Evolutionary conservation across 2,797 vertebrate genomes (phyloP).

Genomic region (Darevskia mixta): DNA sequence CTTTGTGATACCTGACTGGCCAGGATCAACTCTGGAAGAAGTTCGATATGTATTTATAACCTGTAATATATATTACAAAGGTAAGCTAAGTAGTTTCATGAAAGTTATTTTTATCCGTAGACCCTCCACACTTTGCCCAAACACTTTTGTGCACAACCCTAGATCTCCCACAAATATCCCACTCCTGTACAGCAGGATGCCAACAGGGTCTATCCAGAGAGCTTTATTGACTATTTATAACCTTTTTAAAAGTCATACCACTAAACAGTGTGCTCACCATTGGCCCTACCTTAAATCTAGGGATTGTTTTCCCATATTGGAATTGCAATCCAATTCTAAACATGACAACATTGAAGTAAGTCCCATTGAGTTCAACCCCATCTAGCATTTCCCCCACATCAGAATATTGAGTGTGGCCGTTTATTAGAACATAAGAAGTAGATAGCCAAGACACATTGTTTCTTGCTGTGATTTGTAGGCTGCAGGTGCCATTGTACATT

Average conservation of each 20-base stretch:
- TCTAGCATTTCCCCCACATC: not conserved
- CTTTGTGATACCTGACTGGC: not conserved
- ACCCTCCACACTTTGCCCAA: not conserved
- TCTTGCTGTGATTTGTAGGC: not conserved
- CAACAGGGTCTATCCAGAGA: not conserved
- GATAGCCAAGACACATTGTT: accelerated
- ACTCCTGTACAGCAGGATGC: not conserved
- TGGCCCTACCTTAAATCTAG: not conserved
- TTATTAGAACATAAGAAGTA: not conserved
- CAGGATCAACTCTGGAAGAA: not conserved
- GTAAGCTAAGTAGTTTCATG: not conserved
- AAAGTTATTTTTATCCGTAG: not conserved
- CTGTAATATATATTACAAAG: not conserved
- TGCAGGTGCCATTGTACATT: slow-evolving; percentile 28
- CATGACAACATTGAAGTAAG: not conserved
- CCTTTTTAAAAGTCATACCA: not conserved
- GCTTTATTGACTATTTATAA: not conserved
- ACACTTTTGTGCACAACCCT: not conserved
- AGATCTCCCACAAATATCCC: not conserved
- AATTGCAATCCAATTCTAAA: too few relatives aligned
- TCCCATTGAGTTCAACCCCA: not conserved
- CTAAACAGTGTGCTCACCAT: not conserved
- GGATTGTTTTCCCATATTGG: not conserved
- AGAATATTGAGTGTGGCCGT: not conserved
- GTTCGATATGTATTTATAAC: not conserved